Evolutionary conservation across 2,888 invertebrate species (phyloP).

Genomic region (Drosophila stalkeri): DNA sequence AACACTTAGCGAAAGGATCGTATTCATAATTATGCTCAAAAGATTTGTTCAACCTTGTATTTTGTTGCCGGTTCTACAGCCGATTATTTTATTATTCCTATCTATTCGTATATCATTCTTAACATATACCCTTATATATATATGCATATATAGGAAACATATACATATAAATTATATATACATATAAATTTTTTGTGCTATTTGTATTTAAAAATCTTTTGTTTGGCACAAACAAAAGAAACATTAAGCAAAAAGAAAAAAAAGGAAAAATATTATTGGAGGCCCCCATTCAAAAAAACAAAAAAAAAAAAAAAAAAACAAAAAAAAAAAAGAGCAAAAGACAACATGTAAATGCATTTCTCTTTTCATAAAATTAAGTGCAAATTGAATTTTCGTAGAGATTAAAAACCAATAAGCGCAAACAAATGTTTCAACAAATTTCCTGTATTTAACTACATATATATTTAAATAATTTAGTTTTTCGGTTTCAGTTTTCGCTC

Average conservation of each 20-base stretch:
- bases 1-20: slow-evolving; percentile 11
- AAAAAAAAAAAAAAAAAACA: slow-evolving; percentile 21
- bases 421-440: slow-evolving; percentile 13
- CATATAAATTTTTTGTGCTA: slow-evolving; percentile 18
- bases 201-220: slow-evolving; percentile 26
- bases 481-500: background rate
- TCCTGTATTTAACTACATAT: slow-evolving; percentile 8
- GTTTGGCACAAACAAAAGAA: slow-evolving; percentile 26
- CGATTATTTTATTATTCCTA: slow-evolving; percentile 11
- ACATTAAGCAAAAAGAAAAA: no score
- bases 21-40: slow-evolving; percentile 39
- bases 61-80: slow-evolving; percentile 28
- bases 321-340: slow-evolving; percentile 18
- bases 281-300: slow-evolving; percentile 12
- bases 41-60: slow-evolving; percentile 38
- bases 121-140: slow-evolving; percentile 10
- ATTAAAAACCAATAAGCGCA: background rate
- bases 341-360: slow-evolving; percentile 40
- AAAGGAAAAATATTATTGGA: slow-evolving; percentile 4
- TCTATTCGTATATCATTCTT: slow-evolving; percentile 19
- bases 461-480: background rate
- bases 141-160: background rate
- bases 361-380: slow-evolving; percentile 20
- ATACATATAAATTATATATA: slow-evolving; percentile 1
- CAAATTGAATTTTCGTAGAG: slow-evolving; percentile 5